A percentile compares a stretch with the other conserved stretches of the same genome.
Conservation (phyloP, 2,797 vertebrate species). For the Tachyglossus aculeatus region DNA sequence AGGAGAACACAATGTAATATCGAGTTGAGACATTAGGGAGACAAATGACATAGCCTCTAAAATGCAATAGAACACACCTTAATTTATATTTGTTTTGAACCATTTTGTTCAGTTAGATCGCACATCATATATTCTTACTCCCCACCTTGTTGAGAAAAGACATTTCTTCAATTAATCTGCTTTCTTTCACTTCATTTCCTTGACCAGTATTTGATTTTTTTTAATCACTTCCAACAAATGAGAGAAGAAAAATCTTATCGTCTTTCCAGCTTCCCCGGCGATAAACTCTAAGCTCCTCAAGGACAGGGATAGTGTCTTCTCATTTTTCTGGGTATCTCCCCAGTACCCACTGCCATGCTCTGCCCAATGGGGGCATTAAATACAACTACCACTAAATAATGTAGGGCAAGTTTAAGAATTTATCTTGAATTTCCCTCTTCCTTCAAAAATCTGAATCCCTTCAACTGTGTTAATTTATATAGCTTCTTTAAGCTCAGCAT, state of each 20-base stretch:
- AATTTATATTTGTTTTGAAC: conserved; percentile 8
- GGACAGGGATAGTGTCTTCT: too few species aligned
- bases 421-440: conserved; percentile 3
- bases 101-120: conserved; percentile 10
- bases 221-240: too few species aligned
- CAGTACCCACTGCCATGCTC: too few species aligned
- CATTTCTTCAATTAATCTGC: not conserved
- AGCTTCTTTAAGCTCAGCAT: not conserved
- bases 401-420: not conserved
- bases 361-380: too few species aligned
- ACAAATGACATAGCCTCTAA: conserved; percentile 4
- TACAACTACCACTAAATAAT: not conserved
- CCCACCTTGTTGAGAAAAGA: conserved; percentile 3
- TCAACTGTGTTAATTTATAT: conserved; percentile 15
- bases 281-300: too few species aligned
- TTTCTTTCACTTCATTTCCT: not conserved
- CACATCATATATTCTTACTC: not conserved
- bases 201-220: not conserved
- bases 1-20: too few species aligned
- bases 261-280: too few species aligned
- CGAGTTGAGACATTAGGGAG: too few species aligned
- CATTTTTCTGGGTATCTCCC: too few species aligned
- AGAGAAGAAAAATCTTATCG: too few species aligned
- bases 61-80: not conserved
- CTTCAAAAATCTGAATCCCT: not conserved